Evolutionary conservation across 2,797 vertebrate species (phyloP).

Genomic region (Sebastes taczanowskii): DNA sequence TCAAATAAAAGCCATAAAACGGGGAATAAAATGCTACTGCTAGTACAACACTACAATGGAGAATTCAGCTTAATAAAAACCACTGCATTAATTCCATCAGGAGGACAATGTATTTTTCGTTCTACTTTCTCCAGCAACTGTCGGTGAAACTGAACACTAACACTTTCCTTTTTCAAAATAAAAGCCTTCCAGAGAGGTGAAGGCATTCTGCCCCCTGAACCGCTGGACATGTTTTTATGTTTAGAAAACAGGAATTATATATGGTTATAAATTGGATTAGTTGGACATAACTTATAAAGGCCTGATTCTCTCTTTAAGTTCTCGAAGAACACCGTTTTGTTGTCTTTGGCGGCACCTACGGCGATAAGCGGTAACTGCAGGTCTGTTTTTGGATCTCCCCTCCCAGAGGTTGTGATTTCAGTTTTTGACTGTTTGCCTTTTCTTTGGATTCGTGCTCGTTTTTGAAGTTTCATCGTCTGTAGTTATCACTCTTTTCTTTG

Average conservation of each 20-base stretch:
- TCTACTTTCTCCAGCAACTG: background rate
- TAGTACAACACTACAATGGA: background rate
- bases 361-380: background rate
- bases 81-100: background rate
- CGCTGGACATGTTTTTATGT: background rate
- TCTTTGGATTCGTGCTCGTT: too few species aligned
- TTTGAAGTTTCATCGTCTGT: too few species aligned
- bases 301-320: background rate
- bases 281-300: background rate
- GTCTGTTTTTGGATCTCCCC: background rate
- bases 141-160: background rate
- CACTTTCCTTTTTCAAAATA: constrained; percentile 16
- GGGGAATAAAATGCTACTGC: background rate
- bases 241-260: too few species aligned
- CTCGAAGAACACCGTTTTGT: background rate
- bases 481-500: too few species aligned
- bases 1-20: background rate
- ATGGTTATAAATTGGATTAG: background rate
- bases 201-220: background rate
- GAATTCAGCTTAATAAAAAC: background rate
- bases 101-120: background rate
- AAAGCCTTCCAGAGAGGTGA: background rate
- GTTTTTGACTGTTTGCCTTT: too few species aligned
- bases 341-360: background rate
- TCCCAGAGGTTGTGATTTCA: too few species aligned